Conservation (phyloP, 2,888 invertebrate genomes). For the Xestobium rufovillosum region DNA sequence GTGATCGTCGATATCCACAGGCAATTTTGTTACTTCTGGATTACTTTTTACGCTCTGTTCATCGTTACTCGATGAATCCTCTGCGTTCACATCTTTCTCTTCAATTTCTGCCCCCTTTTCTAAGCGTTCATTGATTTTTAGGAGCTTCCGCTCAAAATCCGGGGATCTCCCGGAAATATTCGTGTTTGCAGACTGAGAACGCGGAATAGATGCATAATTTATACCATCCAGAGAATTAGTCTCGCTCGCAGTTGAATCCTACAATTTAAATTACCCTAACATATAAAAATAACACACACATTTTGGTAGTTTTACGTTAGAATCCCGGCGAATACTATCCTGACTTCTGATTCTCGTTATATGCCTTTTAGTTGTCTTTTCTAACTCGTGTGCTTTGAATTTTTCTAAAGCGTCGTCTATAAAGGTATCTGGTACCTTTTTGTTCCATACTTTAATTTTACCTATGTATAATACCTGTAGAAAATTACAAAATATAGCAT, state of each 20-base stretch:
- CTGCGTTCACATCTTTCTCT: conserved; percentile 5
- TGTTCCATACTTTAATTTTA: conserved; percentile 79
- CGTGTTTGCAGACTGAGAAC: conserved; percentile 29
- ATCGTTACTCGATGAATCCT: background rate
- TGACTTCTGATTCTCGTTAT: conserved; percentile 35
- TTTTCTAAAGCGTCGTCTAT: conserved; percentile 86
- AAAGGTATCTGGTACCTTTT: conserved; percentile 78
- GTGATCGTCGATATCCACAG: conserved; percentile 50
- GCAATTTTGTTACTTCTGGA: background rate
- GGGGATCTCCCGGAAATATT: conserved; percentile 18
- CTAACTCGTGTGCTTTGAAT: conserved; percentile 71
- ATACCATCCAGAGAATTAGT: conserved; percentile 23
- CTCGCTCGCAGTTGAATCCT: conserved; percentile 29
- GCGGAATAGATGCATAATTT: conserved; percentile 23
- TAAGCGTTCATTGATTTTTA: conserved; percentile 5
- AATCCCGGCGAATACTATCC: conserved; percentile 29
- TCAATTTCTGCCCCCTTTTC: conserved; percentile 6
- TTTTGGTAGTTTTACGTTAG: no score
- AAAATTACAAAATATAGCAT: no score
- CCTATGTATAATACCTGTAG: conserved; percentile 80
- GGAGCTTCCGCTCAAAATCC: conserved; percentile 1
- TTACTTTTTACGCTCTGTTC: background rate
- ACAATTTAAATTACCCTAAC: conserved; percentile 3
- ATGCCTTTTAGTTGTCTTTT: conserved; percentile 46
- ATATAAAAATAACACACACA: no score